These are phyloP conservation scores for Diorhabda elongata DNA, from an alignment of 1,140 invertebrate genomes.

Conservation along the genomic window DNA sequence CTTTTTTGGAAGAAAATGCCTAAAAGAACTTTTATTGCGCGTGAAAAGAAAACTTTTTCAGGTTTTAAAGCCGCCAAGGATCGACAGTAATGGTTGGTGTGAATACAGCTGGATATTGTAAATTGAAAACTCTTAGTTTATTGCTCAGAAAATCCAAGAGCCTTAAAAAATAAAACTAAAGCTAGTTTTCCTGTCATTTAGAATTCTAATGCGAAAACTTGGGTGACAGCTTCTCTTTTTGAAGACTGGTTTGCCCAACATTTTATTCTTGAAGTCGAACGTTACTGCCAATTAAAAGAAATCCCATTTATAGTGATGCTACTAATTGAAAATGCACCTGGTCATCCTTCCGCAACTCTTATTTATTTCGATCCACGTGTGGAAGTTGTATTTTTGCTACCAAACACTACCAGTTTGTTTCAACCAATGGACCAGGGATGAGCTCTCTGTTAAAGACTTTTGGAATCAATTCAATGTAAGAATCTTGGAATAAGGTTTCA, in stretches of 20 bases:
- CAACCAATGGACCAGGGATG: constrained; percentile 44
- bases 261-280: constrained; percentile 33
- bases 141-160: constrained; percentile 14
- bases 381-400: neutral
- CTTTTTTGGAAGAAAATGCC: neutral
- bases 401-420: constrained; percentile 26
- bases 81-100: constrained; percentile 36
- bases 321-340: constrained; percentile 38
- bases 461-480: constrained; percentile 7
- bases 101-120: constrained; percentile 47
- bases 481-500: too few relatives aligned
- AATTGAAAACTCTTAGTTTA: constrained; percentile 49
- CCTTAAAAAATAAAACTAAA: constrained; percentile 44
- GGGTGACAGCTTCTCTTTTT: constrained; percentile 39
- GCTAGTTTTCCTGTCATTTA: constrained; percentile 43
- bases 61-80: constrained; percentile 47
- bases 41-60: constrained; percentile 35
- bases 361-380: neutral
- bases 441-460: constrained; percentile 3
- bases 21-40: constrained; percentile 23
- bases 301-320: constrained; percentile 32
- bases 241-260: constrained; percentile 25
- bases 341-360: constrained; percentile 31
- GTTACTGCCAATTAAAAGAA: constrained; percentile 20
- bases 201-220: constrained; percentile 44